Evolutionary conservation across 2,888 invertebrate species (phyloP).

Genomic region (Rotaria sp.): DNA sequence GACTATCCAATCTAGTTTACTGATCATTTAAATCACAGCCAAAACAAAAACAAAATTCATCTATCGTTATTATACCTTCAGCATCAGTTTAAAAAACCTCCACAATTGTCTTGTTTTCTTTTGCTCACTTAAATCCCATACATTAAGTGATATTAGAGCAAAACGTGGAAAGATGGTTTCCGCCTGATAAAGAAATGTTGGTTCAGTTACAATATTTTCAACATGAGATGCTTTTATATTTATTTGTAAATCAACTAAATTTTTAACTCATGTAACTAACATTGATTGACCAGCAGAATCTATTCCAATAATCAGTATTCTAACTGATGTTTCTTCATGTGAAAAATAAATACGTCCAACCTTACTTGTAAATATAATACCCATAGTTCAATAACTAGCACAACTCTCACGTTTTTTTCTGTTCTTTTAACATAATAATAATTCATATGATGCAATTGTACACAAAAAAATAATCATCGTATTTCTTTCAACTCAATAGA

Average conservation of each 20-base stretch:
- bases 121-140: neutral
- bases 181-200: neutral
- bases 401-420: no score
- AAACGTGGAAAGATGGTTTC: neutral
- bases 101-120: neutral
- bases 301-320: neutral
- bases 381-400: no score
- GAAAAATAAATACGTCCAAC: neutral
- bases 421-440: neutral
- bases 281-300: neutral
- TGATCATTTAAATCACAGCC: no score
- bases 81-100: no score
- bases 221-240: neutral
- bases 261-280: neutral
- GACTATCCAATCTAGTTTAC: no score
- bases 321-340: neutral
- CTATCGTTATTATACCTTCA: no score
- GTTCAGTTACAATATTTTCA: neutral
- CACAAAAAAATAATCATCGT: no score
- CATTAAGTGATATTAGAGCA: neutral
- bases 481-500: no score
- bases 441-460: neutral
- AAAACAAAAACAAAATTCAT: no score
- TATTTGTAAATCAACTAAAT: neutral
- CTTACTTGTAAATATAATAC: neutral